phyloP scores from a whole-genome alignment of 2,888 invertebrate genomes.

The Adelognathus sp. region DNA sequence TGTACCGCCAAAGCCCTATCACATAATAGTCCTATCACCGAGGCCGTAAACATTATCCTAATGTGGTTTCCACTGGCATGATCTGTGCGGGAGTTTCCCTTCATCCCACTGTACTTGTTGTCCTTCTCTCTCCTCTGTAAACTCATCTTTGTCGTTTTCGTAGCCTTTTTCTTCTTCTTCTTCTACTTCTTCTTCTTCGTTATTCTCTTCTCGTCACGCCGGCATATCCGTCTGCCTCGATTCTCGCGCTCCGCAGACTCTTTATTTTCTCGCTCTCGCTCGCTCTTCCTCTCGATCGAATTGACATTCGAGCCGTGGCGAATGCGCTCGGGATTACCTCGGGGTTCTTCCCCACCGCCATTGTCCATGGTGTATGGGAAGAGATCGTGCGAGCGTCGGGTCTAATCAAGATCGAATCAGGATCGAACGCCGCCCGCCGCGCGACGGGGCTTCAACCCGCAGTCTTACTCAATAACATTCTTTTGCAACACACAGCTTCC shows the following conservation, averaged over 20 bases:
- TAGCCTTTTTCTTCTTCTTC: neutral
- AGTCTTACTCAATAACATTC: slow-evolving; percentile 32
- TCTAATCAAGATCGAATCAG: slow-evolving; percentile 59
- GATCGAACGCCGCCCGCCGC: slow-evolving; percentile 43
- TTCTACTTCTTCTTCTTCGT: neutral
- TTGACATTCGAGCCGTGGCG: slow-evolving; percentile 62
- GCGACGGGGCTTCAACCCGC: neutral
- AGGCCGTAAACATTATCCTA: slow-evolving; percentile 34
- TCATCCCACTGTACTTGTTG: neutral
- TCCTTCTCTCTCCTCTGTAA: neutral
- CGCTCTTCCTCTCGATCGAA: slow-evolving; percentile 56
- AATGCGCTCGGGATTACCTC: slow-evolving; percentile 69
- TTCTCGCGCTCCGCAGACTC: neutral
- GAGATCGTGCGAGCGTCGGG: slow-evolving; percentile 38
- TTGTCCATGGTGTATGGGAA: slow-evolving; percentile 47
- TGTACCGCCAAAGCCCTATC: too few species aligned
- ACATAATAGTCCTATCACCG: too few species aligned
- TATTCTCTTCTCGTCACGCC: slow-evolving; percentile 7
- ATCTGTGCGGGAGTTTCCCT: slow-evolving; percentile 10
- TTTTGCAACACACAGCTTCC: neutral
- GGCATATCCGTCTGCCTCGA: neutral
- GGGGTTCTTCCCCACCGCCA: slow-evolving; percentile 68
- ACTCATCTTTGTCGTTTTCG: neutral
- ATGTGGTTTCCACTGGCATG: neutral
- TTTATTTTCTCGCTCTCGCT: too few species aligned